Evolutionary conservation across 1,140 invertebrate species (phyloP), one percentile per base, ranked within the genome.

Genomic region (Drosophila erecta): DNA sequence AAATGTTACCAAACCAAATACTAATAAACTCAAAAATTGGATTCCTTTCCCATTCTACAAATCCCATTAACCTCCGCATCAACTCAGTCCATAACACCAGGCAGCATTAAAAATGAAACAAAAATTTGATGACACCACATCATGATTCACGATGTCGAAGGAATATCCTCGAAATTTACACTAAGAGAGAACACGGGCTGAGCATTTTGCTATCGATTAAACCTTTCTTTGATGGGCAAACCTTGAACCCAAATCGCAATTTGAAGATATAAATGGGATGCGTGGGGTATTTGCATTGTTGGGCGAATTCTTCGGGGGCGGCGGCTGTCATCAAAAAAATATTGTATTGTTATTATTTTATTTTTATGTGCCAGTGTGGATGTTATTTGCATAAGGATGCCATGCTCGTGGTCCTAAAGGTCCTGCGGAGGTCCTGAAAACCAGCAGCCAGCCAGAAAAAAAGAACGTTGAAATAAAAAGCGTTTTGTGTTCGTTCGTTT

Each of bases 341-440:
- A 87, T 87, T 87, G 84, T 87, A 87, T 87, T 87, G 84, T 87
- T 87, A 87, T 87, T 87, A 87, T 87, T 89, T 87, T 87, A 89
- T 87, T 87, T 87, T 87, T 87, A 87, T 87, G 84, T 84, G 65
- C 43, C 67, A 70, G 50, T 71, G 67, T 57, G 43, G 66, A 70
- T 81, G 75, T 74, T 87, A 89, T 87, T 87, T 87, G 83, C 83
- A 87, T 89, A 87, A 84, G 83, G 84, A 89, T 89, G 72, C 65
- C 62, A 66, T 41, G 55, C 30, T 67, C 41, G 20, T 40, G 54
- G 53, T 62, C 49, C 67, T 75, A 74, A 72, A 73, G 71, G 71
- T 74, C 58, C 71, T 58, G 57, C 53, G 33, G 53, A 70, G 65
- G 65, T 71, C 67, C 67, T 70, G 67, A 49, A 35, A 70, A 69